Evolutionary conservation across 2,797 vertebrate species (phyloP), one percentile per base, ranked within the genome.

Genomic region (Triplophysa yarkandensis): DNA sequence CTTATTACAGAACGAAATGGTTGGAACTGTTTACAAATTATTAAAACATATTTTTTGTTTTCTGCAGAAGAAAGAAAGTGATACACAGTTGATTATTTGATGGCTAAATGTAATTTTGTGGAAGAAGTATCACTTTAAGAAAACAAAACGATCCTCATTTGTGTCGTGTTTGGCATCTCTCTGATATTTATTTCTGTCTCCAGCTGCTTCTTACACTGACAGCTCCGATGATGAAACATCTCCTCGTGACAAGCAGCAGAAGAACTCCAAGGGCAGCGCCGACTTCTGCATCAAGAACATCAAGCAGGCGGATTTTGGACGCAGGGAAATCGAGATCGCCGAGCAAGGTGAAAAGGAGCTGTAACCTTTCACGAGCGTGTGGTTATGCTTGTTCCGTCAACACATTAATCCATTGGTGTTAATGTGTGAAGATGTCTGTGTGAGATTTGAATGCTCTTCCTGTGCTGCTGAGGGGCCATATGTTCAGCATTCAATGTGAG

Each of bases 241-340:
- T 21, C 97, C 97, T 0, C 87, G 97, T 21, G 97, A 99, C 89
- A 98, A 98, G 79, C 96, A 98, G 88, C 97, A 99, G 90, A 98
- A 98, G 85, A 99, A 96, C 88, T 97, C 95, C 57, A 98, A 98
- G 81, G 97, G 95, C 82, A 96, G 92, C 81, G 91, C 92, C 0
- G 97, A 99, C 77, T 99, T 99, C 89, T 99, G 97, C 67, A 98
- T 99, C 84, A 99, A 98, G 79, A 99, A 98, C 88, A 98, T 99
- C 87, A 99, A 99, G 61, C 97, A 99, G 89, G 94, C 97, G 0
- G 97, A 98, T 74, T 99, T 99, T 1, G 97, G 97, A 43, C 95
- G 97, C 80, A 89, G 97, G 69, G 97, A 99, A 90, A 98, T 99
- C 16, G 97, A 99, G 86, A 99, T 99, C 3, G 97, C 97, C 0